Conservation (phyloP, 2,113 vertebrate species). For the Psilopogon haemacephalus region DNA sequence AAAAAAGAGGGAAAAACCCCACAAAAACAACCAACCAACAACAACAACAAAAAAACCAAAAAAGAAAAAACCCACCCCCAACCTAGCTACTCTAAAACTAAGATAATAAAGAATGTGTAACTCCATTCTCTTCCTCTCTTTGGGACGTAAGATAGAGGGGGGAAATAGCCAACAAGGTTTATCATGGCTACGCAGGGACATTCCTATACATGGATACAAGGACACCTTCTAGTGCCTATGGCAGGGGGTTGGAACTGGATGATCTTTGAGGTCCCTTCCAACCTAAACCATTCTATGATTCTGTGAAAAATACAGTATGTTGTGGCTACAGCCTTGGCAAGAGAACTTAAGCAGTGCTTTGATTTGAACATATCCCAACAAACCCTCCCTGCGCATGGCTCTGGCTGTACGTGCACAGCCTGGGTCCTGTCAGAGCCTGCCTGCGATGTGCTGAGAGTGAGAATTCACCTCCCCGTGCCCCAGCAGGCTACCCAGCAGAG, state of each 20-base stretch:
- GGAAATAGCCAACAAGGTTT: neutral
- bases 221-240: too few species aligned
- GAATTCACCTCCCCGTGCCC: fast-evolving
- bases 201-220: too few species aligned
- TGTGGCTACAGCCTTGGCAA: neutral
- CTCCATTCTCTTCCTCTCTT: neutral
- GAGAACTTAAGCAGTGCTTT: neutral
- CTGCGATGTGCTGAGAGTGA: neutral
- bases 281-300: too few species aligned
- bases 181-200: too few species aligned
- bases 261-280: too few species aligned
- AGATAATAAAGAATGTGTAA: neutral
- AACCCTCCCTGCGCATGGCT: neutral
- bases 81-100: neutral
- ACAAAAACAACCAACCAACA: too few species aligned
- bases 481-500: fast-evolving
- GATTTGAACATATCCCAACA: neutral
- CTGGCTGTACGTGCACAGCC: neutral
- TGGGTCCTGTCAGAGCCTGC: neutral
- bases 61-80: too few species aligned
- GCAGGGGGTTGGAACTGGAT: too few species aligned
- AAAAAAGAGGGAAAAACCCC: too few species aligned
- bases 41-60: too few species aligned
- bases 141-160: neutral
- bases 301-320: neutral